Evolutionary conservation across 2,113 vertebrate genomes (phyloP).

Genomic region (Rhodinocichla rosea): DNA sequence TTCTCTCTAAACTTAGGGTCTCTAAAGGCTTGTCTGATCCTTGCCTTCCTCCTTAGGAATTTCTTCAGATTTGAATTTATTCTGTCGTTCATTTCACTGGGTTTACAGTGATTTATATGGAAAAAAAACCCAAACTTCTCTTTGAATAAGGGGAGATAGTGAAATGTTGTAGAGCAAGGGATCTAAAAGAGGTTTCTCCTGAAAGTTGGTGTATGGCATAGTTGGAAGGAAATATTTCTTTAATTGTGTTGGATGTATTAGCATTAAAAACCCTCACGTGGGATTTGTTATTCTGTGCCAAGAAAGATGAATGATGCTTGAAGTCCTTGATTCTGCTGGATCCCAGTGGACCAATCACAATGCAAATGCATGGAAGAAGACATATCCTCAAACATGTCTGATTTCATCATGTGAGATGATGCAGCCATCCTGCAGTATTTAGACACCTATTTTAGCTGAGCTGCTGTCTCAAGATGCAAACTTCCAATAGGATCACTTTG

Average conservation of each 20-base stretch:
- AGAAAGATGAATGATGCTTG: neutral
- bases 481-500: neutral
- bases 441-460: neutral
- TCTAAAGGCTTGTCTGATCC: neutral
- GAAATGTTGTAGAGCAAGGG: neutral
- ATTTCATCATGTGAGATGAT: neutral
- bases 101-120: neutral
- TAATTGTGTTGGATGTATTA: neutral
- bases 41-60: neutral
- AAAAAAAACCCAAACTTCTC: neutral
- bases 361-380: neutral
- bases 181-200: neutral
- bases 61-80: neutral
- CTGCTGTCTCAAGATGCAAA: neutral
- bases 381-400: too few species aligned
- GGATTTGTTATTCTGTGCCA: neutral
- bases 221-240: neutral
- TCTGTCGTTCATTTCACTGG: neutral
- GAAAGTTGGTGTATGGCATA: neutral
- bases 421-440: neutral
- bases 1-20: neutral
- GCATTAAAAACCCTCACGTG: neutral
- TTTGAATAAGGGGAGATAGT: neutral
- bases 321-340: neutral
- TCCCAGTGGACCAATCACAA: too few species aligned